Percentiles rank a stretch among this genome's conserved stretches.
Conservation (phyloP, 2,888 invertebrate species). For the Hofmannophila pseudospretella region DNA sequence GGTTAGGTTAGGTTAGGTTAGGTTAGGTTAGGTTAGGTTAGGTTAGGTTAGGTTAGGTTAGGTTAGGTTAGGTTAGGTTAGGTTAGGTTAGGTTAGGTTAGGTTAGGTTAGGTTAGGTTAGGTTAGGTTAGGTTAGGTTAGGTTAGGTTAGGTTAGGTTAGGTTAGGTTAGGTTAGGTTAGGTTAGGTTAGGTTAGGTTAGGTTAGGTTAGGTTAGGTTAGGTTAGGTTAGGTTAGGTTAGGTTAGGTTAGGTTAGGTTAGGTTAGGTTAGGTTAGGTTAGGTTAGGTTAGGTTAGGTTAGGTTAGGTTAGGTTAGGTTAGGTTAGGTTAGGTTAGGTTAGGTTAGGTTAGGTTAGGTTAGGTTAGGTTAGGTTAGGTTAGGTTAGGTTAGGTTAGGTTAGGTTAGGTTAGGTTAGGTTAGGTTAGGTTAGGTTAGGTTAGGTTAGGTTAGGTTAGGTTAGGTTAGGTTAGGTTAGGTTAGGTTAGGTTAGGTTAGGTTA, state of each 20-base stretch:
- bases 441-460: constrained; percentile 3
- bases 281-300: constrained; percentile 17
- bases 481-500: constrained; percentile 1
- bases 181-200: constrained; percentile 15
- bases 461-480: constrained; percentile 9
- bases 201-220: constrained; percentile 9
- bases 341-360: constrained; percentile 18
- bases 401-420: constrained; percentile 22
- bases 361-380: constrained; percentile 21
- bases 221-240: constrained; percentile 2
- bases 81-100: constrained; percentile 12
- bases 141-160: constrained; percentile 9
- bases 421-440: constrained; percentile 15
- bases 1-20: constrained; percentile 2
- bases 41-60: constrained; percentile 7
- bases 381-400: constrained; percentile 22
- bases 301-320: constrained; percentile 19
- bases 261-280: constrained; percentile 17
- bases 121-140: constrained; percentile 13
- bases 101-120: constrained; percentile 14
- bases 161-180: constrained; percentile 14
- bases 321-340: constrained; percentile 17
- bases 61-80: constrained; percentile 4
- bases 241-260: constrained; percentile 15
- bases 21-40: constrained; percentile 2